Evolutionary conservation across 2,888 invertebrate species (phyloP).

Genomic region (Crossocerus cetratus): DNA sequence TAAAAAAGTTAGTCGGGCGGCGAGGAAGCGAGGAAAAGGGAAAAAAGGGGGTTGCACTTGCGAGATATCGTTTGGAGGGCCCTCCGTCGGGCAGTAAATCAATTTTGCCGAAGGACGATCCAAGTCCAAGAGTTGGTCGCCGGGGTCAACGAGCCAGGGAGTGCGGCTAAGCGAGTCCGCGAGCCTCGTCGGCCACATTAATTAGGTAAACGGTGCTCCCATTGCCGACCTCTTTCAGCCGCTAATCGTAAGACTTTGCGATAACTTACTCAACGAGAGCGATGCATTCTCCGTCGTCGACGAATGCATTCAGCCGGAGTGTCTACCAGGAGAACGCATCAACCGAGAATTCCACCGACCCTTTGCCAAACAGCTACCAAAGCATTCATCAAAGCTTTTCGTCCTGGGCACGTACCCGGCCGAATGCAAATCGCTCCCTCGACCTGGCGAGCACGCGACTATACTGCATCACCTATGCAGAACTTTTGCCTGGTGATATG

Average conservation of each 20-base stretch:
- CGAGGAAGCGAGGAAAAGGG: slow-evolving; percentile 8
- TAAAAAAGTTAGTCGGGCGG: slow-evolving; percentile 12
- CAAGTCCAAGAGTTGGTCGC: slow-evolving; percentile 45
- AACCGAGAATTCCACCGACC: too few relatives aligned
- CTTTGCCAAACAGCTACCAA: too few relatives aligned
- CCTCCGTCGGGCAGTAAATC: slow-evolving; percentile 35
- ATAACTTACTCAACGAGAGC: slow-evolving; percentile 4
- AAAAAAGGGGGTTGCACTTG: slow-evolving; percentile 9
- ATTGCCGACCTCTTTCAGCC: slow-evolving; percentile 58
- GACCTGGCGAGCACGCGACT: too few relatives aligned
- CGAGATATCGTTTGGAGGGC: slow-evolving; percentile 7
- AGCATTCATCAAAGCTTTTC: too few relatives aligned
- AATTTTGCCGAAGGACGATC: slow-evolving; percentile 54
- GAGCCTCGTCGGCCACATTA: slow-evolving; percentile 40
- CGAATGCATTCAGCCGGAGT: too few relatives aligned
- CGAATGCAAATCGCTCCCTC: too few relatives aligned
- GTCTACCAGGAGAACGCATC: too few relatives aligned
- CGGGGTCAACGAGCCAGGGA: slow-evolving; percentile 59
- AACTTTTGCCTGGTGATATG: too few relatives aligned
- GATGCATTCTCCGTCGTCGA: too few relatives aligned
- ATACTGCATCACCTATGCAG: too few relatives aligned
- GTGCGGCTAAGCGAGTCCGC: slow-evolving; percentile 3
- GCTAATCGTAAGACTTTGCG: slow-evolving; percentile 41
- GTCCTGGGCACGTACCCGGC: too few relatives aligned
- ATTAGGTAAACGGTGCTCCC: slow-evolving; percentile 58